Conservation (phyloP, 2,113 vertebrate genomes). For the Gobio gobio region DNA sequence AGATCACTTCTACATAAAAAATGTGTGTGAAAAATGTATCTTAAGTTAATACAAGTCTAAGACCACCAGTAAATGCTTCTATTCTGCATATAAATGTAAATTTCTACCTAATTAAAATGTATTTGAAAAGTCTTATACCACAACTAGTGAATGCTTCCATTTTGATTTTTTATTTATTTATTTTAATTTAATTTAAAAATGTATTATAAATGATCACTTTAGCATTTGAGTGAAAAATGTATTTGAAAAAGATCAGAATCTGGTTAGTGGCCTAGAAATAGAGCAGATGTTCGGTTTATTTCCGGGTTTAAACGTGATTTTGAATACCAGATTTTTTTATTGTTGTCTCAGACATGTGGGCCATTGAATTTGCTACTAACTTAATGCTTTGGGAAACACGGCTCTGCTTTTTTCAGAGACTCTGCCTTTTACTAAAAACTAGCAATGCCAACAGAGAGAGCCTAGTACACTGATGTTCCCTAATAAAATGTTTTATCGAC, state of each 20-base stretch:
- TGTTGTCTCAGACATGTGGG: not conserved
- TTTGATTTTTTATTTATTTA: too few species aligned
- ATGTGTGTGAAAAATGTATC: not conserved
- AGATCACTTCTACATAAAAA: not conserved
- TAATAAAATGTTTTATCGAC: conserved; percentile 57
- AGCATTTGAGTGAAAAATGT: not conserved
- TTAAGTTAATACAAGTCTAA: not conserved
- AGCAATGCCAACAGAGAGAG: conserved; percentile 46
- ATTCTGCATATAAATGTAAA: not conserved
- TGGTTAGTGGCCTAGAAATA: not conserved
- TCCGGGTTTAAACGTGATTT: not conserved
- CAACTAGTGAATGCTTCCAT: not conserved
- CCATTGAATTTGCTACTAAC: not conserved
- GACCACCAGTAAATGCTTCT: not conserved
- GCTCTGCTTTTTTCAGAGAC: conserved; percentile 64
- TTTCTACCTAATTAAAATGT: not conserved
- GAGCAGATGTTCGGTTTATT: not conserved
- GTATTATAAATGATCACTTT: not conserved
- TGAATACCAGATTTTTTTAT: not conserved
- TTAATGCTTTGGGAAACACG: not conserved
- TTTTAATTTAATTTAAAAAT: too few species aligned
- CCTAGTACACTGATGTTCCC: conserved; percentile 37
- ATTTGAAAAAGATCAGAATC: not conserved
- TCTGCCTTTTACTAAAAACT: conserved; percentile 45
- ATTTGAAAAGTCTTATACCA: not conserved